Base-by-base conservation (phyloP, 2,888 invertebrate genomes). In the Mallateleia sp. region DNA sequence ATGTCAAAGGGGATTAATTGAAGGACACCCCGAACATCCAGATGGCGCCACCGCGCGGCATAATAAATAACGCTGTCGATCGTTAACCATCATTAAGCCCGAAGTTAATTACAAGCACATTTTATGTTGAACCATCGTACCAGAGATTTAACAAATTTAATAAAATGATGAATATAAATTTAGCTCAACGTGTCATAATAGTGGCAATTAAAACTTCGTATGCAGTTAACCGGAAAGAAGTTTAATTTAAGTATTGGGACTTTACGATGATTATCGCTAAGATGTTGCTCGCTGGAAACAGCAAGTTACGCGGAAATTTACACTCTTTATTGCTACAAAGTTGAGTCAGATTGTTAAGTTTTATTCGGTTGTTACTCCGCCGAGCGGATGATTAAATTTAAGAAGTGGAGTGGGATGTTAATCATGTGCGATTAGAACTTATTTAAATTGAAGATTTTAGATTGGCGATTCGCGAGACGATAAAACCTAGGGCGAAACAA, bases 31-130 rank as follows among this genome's bases (percentile, higher is more conserved):
- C 25, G 25, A 83, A 83, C 28, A 18, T 47, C 75, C 82, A 77
- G 69, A 83, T 77, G 82, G 64, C 75, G 62, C 54, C 47, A 47
- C 25, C 15, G 69, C 56, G 42, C 32, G 64, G 77, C 75, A 77
- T 77, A 67, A 69, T 83, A 83, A 83, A 83, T 83, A 83, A 77
- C 69, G 45, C 42, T 69, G 62, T 64, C 82, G 75, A 82, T 82
- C 75, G 75, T 82, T 82, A 82, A 52, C 58, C 62, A 75, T 60
- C 69, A 60, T 67, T 69, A 82, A 74, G 42, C 66, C 18, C 15
- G 58, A 28, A 74, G 82, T 82, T 82, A 82, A 82, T 82, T 81
- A 67, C 71, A 66, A 74, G 15, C 5, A 42, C 69, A 38, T 72
- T 69, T 56, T 71, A 79, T 71, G 62, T 79, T 28, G 25, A 69